Conservation (phyloP, 2,113 vertebrate genomes). For the Myotis brandtii region DNA sequence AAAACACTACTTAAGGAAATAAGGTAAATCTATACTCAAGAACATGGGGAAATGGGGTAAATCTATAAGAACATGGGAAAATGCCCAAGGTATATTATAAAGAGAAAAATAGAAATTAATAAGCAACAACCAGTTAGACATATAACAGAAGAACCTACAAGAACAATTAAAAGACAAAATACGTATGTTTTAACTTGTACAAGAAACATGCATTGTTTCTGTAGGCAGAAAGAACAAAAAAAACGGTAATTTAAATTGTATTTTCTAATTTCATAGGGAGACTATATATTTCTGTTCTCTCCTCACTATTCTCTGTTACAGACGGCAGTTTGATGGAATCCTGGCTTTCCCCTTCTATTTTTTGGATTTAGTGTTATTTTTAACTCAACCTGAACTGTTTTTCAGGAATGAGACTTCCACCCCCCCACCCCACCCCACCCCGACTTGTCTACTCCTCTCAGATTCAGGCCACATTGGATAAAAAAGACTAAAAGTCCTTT, state of each 20-base stretch:
- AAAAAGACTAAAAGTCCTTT: neutral
- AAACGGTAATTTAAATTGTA: neutral
- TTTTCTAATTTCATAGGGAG: slow-evolving; percentile 1
- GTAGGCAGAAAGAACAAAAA: neutral
- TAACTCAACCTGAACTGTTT: neutral
- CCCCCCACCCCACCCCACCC: too few relatives aligned
- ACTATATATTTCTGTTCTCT: neutral
- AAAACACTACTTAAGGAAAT: neutral
- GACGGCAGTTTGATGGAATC: neutral
- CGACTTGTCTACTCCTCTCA: neutral
- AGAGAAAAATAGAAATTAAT: slow-evolving; percentile 15
- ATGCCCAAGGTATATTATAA: neutral
- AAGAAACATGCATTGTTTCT: neutral
- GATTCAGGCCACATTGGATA: slow-evolving; percentile 7
- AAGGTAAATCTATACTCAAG: neutral
- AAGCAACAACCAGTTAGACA: neutral
- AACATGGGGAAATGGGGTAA: neutral
- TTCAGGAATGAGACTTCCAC: neutral
- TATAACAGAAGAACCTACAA: neutral
- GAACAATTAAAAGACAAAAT: neutral
- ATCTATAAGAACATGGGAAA: neutral
- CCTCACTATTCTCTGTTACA: neutral
- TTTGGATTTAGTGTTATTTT: neutral
- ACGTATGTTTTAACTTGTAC: neutral
- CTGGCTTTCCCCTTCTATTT: neutral